Percentiles rank a stretch among this genome's conserved stretches.
phyloP scores from a whole-genome alignment of 2,113 vertebrate genomes.

The Melospiza georgiana region DNA sequence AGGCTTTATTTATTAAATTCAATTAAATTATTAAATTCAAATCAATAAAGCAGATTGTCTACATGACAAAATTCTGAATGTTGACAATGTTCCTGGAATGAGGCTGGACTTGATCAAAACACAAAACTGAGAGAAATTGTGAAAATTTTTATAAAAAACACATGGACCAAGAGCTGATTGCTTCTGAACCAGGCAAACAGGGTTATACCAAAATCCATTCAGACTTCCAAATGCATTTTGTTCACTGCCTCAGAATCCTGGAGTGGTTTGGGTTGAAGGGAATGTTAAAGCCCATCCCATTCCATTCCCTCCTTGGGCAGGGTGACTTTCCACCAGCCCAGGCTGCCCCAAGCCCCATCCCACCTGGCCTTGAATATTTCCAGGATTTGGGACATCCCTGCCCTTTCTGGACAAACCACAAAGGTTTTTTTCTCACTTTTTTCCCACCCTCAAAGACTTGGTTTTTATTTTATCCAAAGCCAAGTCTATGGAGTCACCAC shows the following conservation, averaged over 20 bases:
- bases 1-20: neutral
- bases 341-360: neutral
- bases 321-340: neutral
- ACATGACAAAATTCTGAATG: neutral
- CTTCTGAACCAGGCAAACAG: neutral
- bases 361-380: neutral
- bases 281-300: neutral
- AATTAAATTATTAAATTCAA: neutral
- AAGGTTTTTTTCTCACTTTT: neutral
- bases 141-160: rapidly evolving
- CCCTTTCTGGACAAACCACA: neutral
- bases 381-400: neutral
- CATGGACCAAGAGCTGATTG: rapidly evolving
- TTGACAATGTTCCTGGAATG: neutral
- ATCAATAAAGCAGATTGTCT: neutral
- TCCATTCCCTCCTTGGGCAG: neutral
- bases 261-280: neutral
- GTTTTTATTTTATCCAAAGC: neutral
- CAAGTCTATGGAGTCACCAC: neutral
- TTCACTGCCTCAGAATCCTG: neutral
- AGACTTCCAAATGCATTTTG: neutral
- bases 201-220: neutral
- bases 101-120: neutral
- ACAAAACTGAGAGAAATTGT: neutral
- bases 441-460: neutral